Conservation (phyloP, 2,797 vertebrate genomes). For the Myotis daubentonii region DNA sequence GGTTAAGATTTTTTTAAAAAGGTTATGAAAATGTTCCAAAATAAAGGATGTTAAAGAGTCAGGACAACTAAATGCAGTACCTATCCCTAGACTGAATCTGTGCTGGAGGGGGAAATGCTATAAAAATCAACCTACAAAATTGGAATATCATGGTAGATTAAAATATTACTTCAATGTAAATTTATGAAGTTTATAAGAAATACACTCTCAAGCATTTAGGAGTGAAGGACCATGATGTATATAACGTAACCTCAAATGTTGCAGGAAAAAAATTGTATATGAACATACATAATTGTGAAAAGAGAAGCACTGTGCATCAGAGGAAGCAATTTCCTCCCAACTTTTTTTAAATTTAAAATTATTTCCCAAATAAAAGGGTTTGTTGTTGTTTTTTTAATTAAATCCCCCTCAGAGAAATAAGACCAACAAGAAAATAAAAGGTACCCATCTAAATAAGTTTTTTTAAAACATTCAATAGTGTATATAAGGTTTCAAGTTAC, state of each 20-base stretch:
- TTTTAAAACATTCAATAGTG: conserved; percentile 23
- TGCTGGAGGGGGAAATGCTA: background rate
- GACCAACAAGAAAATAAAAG: conserved; percentile 36
- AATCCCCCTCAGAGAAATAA: conserved; percentile 38
- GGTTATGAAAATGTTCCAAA: conserved; percentile 13
- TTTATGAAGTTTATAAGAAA: conserved; percentile 5
- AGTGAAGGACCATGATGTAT: background rate
- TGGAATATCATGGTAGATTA: background rate
- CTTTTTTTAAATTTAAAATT: conserved; percentile 50
- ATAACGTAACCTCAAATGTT: background rate
- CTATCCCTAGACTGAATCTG: background rate
- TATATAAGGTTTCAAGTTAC: conserved; percentile 48
- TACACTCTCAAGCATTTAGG: background rate
- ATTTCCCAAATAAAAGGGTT: conserved; percentile 25
- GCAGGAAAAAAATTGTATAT: background rate
- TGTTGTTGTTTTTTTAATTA: background rate
- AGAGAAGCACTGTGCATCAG: background rate
- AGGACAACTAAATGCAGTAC: background rate
- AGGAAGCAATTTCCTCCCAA: conserved; percentile 24
- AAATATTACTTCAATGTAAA: conserved; percentile 37
- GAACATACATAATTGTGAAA: background rate
- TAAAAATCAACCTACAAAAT: background rate
- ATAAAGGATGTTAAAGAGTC: conserved; percentile 48
- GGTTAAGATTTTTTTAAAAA: conserved; percentile 2
- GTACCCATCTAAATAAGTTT: background rate